Percentiles rank a stretch among this genome's conserved stretches.
These are phyloP conservation scores for Drosophila pseudoananassae DNA, from an alignment of 1,140 invertebrate species.

Conservation along the genomic window DNA sequence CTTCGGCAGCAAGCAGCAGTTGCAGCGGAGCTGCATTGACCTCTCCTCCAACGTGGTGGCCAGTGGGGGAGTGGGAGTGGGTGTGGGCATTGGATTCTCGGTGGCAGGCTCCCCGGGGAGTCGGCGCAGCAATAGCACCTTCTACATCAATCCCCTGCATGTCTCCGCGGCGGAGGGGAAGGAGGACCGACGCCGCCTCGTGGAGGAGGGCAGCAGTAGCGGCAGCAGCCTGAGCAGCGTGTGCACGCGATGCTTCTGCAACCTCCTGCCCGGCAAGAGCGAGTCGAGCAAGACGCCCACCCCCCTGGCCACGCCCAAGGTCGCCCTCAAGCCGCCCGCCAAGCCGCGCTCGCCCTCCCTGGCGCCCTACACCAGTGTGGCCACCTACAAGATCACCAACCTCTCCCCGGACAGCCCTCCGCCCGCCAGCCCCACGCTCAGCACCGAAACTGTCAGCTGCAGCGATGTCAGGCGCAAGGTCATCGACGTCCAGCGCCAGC, in stretches of 20 bases:
- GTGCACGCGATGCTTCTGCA: conserved; percentile 71
- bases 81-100: conserved; percentile 17
- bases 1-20: conserved; percentile 74
- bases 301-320: conserved; percentile 1
- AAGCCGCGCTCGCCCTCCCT: conserved; percentile 60
- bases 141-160: conserved; percentile 42
- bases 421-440: conserved; percentile 63
- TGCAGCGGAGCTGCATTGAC: conserved; percentile 82
- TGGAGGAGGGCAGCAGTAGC: conserved; percentile 31
- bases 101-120: conserved; percentile 18
- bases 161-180: conserved; percentile 21
- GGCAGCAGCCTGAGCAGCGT: conserved; percentile 40
- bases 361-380: conserved; percentile 63
- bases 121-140: conserved; percentile 60
- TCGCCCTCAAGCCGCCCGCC: conserved; percentile 14
- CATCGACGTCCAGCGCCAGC: conserved; percentile 49
- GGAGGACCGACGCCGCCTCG: conserved; percentile 52
- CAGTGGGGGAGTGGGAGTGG: conserved; percentile 7
- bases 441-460: conserved; percentile 45
- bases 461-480: conserved; percentile 54
- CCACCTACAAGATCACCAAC: conserved; percentile 52
- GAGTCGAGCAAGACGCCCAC: conserved; percentile 8
- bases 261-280: conserved; percentile 34
- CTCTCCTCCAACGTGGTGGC: conserved; percentile 40
- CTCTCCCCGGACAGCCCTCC: conserved; percentile 55